phyloP scores from a whole-genome alignment of 2,888 invertebrate genomes.

The Balanococcus diminutus region DNA sequence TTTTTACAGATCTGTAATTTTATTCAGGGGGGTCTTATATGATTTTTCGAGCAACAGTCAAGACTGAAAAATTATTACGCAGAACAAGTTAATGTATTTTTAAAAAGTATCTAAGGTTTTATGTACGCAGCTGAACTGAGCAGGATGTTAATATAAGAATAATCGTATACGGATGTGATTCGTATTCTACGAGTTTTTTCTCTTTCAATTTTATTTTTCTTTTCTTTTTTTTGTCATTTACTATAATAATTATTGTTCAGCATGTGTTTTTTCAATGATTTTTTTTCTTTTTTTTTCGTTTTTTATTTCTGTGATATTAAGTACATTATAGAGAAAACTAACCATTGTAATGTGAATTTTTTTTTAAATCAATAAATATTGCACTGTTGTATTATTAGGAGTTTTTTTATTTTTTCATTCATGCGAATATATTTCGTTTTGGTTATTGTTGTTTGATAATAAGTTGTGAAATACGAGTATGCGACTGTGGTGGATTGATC shows the following conservation, averaged over 20 bases:
- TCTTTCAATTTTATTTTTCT: background rate
- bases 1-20: background rate
- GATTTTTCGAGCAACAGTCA: conserved; percentile 15
- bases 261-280: conserved; percentile 41
- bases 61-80: conserved; percentile 9
- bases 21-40: background rate
- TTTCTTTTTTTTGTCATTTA: background rate
- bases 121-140: background rate
- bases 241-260: conserved; percentile 49
- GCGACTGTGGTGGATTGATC: background rate
- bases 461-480: background rate
- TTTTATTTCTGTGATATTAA: conserved; percentile 55
- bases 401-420: background rate
- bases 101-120: background rate
- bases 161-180: background rate
- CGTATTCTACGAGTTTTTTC: background rate
- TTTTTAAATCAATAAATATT: conserved; percentile 52
- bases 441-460: background rate
- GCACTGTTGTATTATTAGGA: conserved; percentile 46
- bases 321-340: conserved; percentile 52
- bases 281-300: conserved; percentile 46
- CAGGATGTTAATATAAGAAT: background rate
- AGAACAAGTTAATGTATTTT: background rate
- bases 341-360: conserved; percentile 54
- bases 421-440: background rate